Conservation (phyloP, 2,113 vertebrate genomes). For the Crotalus helleri region DNA sequence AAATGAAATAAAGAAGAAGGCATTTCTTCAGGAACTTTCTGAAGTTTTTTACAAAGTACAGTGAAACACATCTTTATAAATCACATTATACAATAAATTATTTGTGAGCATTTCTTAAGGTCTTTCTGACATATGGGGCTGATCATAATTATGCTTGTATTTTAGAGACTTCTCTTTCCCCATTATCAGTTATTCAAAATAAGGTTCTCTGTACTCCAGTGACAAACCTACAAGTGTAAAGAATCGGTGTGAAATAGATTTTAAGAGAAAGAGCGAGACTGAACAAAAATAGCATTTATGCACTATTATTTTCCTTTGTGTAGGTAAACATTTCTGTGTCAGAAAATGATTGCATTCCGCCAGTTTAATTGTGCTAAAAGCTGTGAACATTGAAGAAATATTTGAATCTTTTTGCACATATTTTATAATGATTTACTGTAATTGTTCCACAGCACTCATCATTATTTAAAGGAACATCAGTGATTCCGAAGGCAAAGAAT, state of each 20-base stretch:
- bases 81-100: neutral
- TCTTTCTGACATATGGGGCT: neutral
- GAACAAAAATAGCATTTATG: neutral
- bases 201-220: neutral
- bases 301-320: neutral
- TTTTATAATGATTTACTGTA: neutral
- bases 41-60: neutral
- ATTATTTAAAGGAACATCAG: neutral
- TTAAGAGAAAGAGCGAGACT: neutral
- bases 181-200: neutral
- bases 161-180: neutral
- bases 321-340: neutral
- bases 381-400: neutral
- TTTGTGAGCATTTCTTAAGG: neutral
- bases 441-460: neutral
- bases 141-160: neutral
- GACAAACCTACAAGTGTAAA: neutral
- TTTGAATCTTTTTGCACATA: too few relatives aligned
- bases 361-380: neutral
- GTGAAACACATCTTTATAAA: neutral
- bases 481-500: neutral
- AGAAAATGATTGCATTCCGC: neutral
- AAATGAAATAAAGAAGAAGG: neutral
- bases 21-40: neutral
- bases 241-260: neutral